Percentiles rank a stretch among this genome's conserved stretches.
These are phyloP conservation scores for Trichoplusia ni DNA, from an alignment of 1,140 invertebrate species.

Conservation along the genomic window DNA sequence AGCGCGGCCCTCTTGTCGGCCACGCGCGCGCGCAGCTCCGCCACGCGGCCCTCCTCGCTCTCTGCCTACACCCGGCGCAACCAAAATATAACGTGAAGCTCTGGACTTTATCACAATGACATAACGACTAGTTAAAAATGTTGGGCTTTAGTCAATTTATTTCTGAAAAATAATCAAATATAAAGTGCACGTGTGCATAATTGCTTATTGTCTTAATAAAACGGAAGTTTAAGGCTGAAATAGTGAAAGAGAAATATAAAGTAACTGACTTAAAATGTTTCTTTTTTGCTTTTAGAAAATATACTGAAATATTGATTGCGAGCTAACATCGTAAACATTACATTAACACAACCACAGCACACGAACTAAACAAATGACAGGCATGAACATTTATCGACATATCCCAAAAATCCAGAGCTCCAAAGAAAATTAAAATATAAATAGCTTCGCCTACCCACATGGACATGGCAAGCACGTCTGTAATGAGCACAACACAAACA, in stretches of 20 bases:
- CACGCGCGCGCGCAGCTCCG: constrained; percentile 78
- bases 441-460: constrained; percentile 20
- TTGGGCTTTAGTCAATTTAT: not conserved
- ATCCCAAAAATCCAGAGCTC: constrained; percentile 24
- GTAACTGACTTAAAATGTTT: too few species aligned
- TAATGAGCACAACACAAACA: not conserved
- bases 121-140: not conserved
- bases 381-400: too few species aligned
- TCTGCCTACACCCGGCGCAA: constrained; percentile 81
- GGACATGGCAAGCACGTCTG: not conserved
- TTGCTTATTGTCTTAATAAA: too few species aligned
- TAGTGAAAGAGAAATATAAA: too few species aligned
- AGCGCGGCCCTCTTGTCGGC: constrained; percentile 80
- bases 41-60: constrained; percentile 82
- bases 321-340: too few species aligned
- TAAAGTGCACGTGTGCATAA: too few species aligned
- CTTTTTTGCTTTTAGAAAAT: too few species aligned
- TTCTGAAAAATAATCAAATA: too few species aligned
- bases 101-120: constrained; percentile 46
- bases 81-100: constrained; percentile 44
- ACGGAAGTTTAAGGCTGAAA: too few species aligned
- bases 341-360: too few species aligned
- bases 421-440: constrained; percentile 8
- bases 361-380: too few species aligned
- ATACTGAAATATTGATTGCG: too few species aligned